Evolutionary conservation across 2,888 invertebrate genomes (phyloP).

Genomic region (Bruchidius siliquastri): DNA sequence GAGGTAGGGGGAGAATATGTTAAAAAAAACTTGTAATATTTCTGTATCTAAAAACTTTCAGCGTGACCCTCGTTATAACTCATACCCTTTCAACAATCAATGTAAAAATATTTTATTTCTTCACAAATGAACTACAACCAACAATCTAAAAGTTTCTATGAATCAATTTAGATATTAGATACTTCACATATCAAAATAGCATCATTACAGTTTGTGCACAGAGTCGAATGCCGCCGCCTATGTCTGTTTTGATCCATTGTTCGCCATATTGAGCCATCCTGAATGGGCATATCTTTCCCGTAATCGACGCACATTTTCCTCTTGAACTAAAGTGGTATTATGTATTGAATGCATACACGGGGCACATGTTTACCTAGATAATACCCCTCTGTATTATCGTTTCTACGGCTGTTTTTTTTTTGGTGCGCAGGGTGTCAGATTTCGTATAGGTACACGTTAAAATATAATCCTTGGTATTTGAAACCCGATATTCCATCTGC

Average conservation of each 20-base stretch:
- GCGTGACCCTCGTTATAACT: too few species aligned
- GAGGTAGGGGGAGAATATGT: too few species aligned
- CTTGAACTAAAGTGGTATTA: conserved; percentile 19
- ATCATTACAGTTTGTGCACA: too few species aligned
- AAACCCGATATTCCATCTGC: conserved; percentile 6
- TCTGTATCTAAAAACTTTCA: too few species aligned
- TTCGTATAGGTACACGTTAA: conserved; percentile 11
- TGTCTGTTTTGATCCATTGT: conserved; percentile 15
- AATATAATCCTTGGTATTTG: conserved; percentile 13
- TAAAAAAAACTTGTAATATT: too few species aligned
- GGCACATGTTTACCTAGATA: conserved; percentile 25
- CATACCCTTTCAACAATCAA: too few species aligned
- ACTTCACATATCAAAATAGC: too few species aligned
- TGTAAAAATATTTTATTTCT: too few species aligned
- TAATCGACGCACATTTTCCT: background rate
- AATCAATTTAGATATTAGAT: too few species aligned
- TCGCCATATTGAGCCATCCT: conserved; percentile 19
- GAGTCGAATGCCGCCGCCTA: conserved; percentile 10
- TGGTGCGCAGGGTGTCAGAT: conserved; percentile 18
- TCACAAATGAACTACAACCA: too few species aligned
- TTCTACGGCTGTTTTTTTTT: conserved; percentile 1
- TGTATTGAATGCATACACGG: conserved; percentile 5
- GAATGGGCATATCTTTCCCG: conserved; percentile 20
- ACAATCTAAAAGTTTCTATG: too few species aligned
- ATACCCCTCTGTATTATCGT: conserved; percentile 18